Evolutionary conservation across 2,888 invertebrate genomes (phyloP).

Genomic region (Papilio elwesi): DNA sequence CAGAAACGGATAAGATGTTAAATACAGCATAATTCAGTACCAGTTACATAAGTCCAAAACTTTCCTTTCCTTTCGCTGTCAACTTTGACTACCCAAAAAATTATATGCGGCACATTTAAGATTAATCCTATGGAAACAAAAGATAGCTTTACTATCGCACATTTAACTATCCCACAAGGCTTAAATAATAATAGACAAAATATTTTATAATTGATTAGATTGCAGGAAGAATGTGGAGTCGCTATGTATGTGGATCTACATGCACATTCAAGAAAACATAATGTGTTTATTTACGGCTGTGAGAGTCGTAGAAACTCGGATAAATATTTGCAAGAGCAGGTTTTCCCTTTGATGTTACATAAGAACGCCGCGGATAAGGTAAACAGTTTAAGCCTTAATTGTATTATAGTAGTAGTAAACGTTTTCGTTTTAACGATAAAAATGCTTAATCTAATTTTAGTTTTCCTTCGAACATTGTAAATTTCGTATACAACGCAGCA

Average conservation of each 20-base stretch:
- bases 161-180: not conserved
- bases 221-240: slow-evolving; percentile 95
- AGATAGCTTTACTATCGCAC: no score
- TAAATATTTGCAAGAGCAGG: slow-evolving; percentile 93
- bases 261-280: slow-evolving; percentile 97
- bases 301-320: slow-evolving; percentile 92
- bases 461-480: slow-evolving; percentile 97
- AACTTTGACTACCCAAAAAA: not conserved
- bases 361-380: slow-evolving; percentile 96
- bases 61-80: no score
- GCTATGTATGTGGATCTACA: slow-evolving; percentile 97
- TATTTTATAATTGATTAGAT: slow-evolving; percentile 71
- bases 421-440: slow-evolving; percentile 15
- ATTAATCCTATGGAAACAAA: not conserved
- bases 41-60: no score
- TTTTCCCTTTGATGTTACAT: slow-evolving; percentile 97
- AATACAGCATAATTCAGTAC: no score
- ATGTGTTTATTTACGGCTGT: slow-evolving; percentile 98
- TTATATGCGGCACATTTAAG: not conserved
- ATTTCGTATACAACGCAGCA: slow-evolving; percentile 95
- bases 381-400: slow-evolving; percentile 41
- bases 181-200: not conserved
- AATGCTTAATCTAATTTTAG: slow-evolving; percentile 69
- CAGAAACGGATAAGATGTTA: no score
- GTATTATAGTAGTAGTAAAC: slow-evolving; percentile 18